Base-by-base conservation (phyloP, 2,888 invertebrate species). In the Epistrophe eligans region DNA sequence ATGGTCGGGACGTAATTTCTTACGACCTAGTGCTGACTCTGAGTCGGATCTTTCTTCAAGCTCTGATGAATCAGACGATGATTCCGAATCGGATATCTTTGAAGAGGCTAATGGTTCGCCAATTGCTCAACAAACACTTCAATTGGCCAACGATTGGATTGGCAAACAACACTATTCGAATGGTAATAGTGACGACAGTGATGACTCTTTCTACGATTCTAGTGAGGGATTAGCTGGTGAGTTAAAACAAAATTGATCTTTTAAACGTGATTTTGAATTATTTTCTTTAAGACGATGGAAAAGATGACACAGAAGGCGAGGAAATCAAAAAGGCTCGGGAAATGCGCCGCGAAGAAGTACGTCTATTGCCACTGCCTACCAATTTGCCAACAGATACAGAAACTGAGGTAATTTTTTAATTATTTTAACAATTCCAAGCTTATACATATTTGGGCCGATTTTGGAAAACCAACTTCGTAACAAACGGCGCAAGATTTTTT, bases 1-100 rank as follows among this genome's bases (percentile, higher is more conserved):
- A 92, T 98, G 98, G 97, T 98, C 98, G 0, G 98, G 98, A 90
- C 95, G 97, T 89, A 99, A 99, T 94, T 98, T 98, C 92, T 95
- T 97, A 55, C 97, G 97, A 1, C 95, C 96, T 58, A 95, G 96
- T 35, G 95, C 95, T 40, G 96, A 96, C 92, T 96, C 96, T 5
- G 96, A 96, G 90, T 94, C 95, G 4, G 92, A 93, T 89, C 89
- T 92, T 0, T 88, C 89, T 0, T 92, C 92, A 13, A 92, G 92
- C 70, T 92, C 93, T 3, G 95, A 95, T 88, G 94, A 94, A 82
- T 95, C 94, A 8, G 95, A 95, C 89, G 95, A 95, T 48, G 95
- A 95, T 71, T 91, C 91, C 0, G 95, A 95, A 80, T 95, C 95
- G 84, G 95, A 95, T 90, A 94, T 94, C 24, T 95, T 94, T 90